Evolutionary conservation across 2,888 invertebrate genomes (phyloP), one percentile per base, ranked within the genome.

Genomic region (Drosophila anomalata): DNA sequence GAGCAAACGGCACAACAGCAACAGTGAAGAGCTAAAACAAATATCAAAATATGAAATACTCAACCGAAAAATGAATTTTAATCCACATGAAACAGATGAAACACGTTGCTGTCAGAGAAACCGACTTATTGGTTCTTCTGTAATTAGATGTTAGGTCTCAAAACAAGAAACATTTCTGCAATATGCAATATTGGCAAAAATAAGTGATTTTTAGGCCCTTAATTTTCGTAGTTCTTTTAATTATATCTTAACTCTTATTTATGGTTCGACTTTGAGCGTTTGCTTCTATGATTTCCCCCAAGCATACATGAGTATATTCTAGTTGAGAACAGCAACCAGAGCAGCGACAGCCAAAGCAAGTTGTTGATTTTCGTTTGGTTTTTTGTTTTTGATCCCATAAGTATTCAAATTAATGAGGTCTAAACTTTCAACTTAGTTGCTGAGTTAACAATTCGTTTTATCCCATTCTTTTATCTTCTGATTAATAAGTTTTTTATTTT

Each of bases 131-230:
- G 31, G 14, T 29, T n/a, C 14, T 48, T 31, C 29, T 9, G 9
- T 84, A 74, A 78, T 76, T 80, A 86, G 75, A 72, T 77, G 66
- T 76, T 80, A 88, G 83, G 77, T 77, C 77, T 74, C 73, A 82
- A 80, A 50, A 39, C 31, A 65, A 26, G 36, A 54, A n/a, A 76
- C 69, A 79, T 73, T 76, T 87, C 73, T 66, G 62, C 51, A 65
- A 26, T 33, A 62, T 55, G 51, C 48, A 50, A 53, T 77, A 60
- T 71, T 82, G 79, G 75, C 78, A 68, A 68, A 73, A 75, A 78
- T 90, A 89, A 90, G 87, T 83, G 86, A 89, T 84, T 89, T 88
- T 85, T 76, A 79, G 70, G 86, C 77, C 77, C 76, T 76, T 68
- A 52, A 60, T 56, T 52, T 61, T 8, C 8, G 62, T 63, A 61